Percentiles rank a stretch among this genome's conserved stretches.
phyloP scores from a whole-genome alignment of 2,888 invertebrate genomes.

The Athripsodes cinereus region DNA sequence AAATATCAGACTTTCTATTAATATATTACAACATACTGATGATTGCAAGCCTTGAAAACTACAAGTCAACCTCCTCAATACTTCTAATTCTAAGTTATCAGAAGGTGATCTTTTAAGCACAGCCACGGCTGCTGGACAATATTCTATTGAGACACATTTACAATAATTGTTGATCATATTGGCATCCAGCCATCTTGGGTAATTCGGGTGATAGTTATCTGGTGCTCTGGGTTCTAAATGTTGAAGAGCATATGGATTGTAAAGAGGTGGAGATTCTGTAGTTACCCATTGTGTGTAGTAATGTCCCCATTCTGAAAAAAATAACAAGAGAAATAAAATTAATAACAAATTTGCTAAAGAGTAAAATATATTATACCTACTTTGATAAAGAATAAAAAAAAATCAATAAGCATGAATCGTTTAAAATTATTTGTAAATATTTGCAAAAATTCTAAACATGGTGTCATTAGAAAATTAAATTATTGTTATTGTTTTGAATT shows the following conservation, averaged over 20 bases:
- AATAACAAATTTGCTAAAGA: no score
- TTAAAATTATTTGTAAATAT: no score
- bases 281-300: background rate
- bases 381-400: no score
- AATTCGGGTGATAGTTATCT: background rate
- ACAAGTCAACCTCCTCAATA: slow-evolving; percentile 19
- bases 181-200: background rate
- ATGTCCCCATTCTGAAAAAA: background rate
- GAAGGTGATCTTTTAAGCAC: slow-evolving; percentile 16
- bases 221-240: background rate
- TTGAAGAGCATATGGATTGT: background rate
- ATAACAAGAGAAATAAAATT: no score
- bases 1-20: slow-evolving; percentile 12
- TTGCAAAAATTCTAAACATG: no score
- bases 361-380: no score
- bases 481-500: no score
- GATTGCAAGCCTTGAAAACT: slow-evolving; percentile 16
- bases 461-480: no score
- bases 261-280: background rate
- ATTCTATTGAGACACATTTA: slow-evolving; percentile 16
- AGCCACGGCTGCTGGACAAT: slow-evolving; percentile 16
- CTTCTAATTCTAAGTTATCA: slow-evolving; percentile 12
- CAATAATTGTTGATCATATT: slow-evolving; percentile 12
- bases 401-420: no score
- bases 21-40: slow-evolving; percentile 21